phyloP scores from a whole-genome alignment of 2,797 vertebrate species.

The Pristis pectinata region DNA sequence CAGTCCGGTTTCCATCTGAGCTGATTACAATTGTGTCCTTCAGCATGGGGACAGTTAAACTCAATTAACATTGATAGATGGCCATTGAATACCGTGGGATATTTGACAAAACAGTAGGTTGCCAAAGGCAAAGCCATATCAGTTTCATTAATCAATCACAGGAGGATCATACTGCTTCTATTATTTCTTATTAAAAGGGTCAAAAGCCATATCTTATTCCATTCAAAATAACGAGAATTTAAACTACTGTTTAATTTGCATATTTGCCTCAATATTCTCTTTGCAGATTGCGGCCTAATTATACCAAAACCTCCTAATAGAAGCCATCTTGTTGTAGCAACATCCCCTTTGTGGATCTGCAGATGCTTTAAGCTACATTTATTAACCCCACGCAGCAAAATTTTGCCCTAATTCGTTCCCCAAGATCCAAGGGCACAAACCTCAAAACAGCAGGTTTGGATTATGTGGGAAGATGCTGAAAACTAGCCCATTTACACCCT shows the following conservation, averaged over 20 bases:
- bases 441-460: neutral
- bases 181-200: conserved; percentile 25
- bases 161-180: conserved; percentile 25
- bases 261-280: neutral
- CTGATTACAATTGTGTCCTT: neutral
- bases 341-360: neutral
- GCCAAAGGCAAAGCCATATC: conserved; percentile 23
- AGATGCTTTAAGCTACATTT: neutral
- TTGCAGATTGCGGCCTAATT: neutral
- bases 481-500: neutral
- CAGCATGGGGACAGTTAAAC: neutral
- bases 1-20: neutral
- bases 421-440: neutral
- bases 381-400: neutral
- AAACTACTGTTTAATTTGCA: conserved; percentile 24
- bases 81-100: conserved; percentile 11
- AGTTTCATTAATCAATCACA: conserved; percentile 30
- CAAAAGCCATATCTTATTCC: conserved; percentile 7
- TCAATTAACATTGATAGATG: conserved; percentile 21
- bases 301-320: neutral
- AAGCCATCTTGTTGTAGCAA: neutral
- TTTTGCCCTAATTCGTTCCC: neutral
- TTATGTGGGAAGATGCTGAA: neutral
- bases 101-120: neutral
- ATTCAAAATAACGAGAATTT: neutral